Evolutionary conservation across 2,888 invertebrate genomes (phyloP).

Genomic region (Eupithecia vulgata): DNA sequence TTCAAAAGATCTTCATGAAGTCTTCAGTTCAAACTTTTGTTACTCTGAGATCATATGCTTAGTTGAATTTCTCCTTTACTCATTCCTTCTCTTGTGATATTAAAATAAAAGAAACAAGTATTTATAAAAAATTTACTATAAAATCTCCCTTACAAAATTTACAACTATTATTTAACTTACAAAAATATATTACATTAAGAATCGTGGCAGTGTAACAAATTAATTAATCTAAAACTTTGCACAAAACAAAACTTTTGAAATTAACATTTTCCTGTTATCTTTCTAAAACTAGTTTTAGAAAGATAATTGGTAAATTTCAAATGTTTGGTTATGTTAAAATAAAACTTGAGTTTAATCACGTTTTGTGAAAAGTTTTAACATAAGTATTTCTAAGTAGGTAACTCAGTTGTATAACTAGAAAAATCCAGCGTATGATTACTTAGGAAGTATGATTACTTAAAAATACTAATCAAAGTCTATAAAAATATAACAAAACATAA

Average conservation of each 20-base stretch:
- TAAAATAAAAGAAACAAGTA: constrained; percentile 37
- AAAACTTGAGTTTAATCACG: neutral
- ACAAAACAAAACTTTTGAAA: constrained; percentile 19
- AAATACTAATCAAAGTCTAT: constrained; percentile 43
- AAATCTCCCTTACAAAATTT: constrained; percentile 61
- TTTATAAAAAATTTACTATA: constrained; percentile 70
- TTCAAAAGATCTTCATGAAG: no score
- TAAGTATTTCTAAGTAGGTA: constrained; percentile 64
- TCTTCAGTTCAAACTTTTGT: no score
- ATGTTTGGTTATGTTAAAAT: neutral
- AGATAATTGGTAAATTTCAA: neutral
- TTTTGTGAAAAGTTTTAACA: constrained; percentile 22
- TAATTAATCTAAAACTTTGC: constrained; percentile 24
- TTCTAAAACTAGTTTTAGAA: neutral
- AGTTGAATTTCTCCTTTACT: neutral
- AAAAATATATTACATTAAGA: constrained; percentile 65
- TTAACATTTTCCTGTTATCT: neutral
- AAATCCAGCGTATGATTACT: constrained; percentile 42
- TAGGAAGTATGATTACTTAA: constrained; percentile 49
- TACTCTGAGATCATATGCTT: no score
- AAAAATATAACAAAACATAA: constrained; percentile 55
- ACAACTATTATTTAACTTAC: constrained; percentile 60
- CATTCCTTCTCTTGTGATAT: neutral
- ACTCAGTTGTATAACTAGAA: constrained; percentile 59
- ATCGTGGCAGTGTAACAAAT: constrained; percentile 66